Percentiles rank a stretch among this genome's conserved stretches.
Evolutionary conservation across 2,888 invertebrate genomes (phyloP).

Genomic region (Callyntrura sp.): DNA sequence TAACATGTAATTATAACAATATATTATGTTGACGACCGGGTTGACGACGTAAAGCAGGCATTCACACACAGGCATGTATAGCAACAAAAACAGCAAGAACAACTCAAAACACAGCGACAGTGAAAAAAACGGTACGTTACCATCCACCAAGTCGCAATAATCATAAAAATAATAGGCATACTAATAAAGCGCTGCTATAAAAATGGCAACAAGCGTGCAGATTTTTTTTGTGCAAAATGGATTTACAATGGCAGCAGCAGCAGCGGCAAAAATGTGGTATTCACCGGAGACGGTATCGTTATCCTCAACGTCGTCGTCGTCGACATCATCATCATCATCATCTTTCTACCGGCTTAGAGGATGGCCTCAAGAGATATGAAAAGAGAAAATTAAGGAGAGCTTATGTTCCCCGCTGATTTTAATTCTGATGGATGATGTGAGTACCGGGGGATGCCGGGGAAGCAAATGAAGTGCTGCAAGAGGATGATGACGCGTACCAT

Average conservation of each 20-base stretch:
- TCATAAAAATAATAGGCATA: background rate
- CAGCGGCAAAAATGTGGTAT: slow-evolving; percentile 26
- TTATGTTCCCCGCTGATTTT: slow-evolving; percentile 48
- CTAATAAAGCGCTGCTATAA: slow-evolving; percentile 20
- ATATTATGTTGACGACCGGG: slow-evolving; percentile 46
- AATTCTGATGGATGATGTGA: slow-evolving; percentile 45
- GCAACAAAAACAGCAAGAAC: background rate
- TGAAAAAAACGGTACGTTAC: slow-evolving; percentile 14
- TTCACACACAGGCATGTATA: background rate
- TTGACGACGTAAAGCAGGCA: slow-evolving; percentile 13
- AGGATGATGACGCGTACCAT: background rate
- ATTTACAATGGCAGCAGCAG: slow-evolving; percentile 15
- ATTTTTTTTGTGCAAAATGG: slow-evolving; percentile 21
- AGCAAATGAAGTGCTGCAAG: background rate
- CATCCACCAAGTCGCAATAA: slow-evolving; percentile 11
- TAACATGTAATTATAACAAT: slow-evolving; percentile 52
- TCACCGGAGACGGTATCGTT: slow-evolving; percentile 32
- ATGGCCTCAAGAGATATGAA: slow-evolving; percentile 41
- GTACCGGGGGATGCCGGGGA: background rate
- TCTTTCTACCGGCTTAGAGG: slow-evolving; percentile 7
- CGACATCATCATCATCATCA: background rate
- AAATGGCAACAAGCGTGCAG: slow-evolving; percentile 35
- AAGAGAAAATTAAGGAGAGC: slow-evolving; percentile 35
- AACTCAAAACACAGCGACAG: background rate
- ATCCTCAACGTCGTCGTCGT: too few relatives aligned